A percentile compares a stretch with the other conserved stretches of the same genome.
Conservation (phyloP, 2,888 invertebrate species). For the Lasioglossum leucozonium region DNA sequence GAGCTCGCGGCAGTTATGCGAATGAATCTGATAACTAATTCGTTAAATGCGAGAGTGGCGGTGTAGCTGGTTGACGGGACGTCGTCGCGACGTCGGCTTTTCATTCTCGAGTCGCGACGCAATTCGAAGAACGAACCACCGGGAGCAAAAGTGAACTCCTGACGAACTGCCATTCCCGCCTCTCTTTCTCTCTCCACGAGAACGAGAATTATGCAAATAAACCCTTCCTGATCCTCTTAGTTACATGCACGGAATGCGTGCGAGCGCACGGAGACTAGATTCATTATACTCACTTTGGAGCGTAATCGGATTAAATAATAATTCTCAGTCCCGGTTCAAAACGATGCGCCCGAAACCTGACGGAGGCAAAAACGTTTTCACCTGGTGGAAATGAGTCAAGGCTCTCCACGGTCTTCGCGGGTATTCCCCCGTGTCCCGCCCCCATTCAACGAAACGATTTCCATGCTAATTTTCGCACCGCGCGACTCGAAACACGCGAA, state of each 20-base stretch:
- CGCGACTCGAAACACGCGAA: background rate
- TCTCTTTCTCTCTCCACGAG: constrained; percentile 4
- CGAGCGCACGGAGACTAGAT: constrained; percentile 19
- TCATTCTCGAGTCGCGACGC: constrained; percentile 30
- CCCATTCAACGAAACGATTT: background rate
- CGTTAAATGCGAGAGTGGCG: background rate
- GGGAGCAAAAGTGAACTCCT: constrained; percentile 24
- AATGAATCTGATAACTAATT: background rate
- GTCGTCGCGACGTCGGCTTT: constrained; percentile 20
- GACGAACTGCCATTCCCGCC: constrained; percentile 45
- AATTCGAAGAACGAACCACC: constrained; percentile 28
- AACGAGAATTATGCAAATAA: constrained; percentile 63
- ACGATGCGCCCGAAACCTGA: constrained; percentile 1
- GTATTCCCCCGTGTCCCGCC: background rate
- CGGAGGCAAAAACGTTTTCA: constrained; percentile 15
- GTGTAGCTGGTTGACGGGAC: background rate
- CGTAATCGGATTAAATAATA: constrained; percentile 61
- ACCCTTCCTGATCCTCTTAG: constrained; percentile 54
- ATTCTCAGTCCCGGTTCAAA: constrained; percentile 32
- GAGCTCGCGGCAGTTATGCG: background rate
- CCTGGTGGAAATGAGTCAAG: background rate
- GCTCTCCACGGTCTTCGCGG: background rate
- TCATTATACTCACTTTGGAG: constrained; percentile 53
- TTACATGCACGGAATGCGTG: constrained; percentile 52
- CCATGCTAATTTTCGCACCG: background rate